Percentiles rank a stretch among this genome's conserved stretches.
Conservation (phyloP, 2,797 vertebrate species). For the Xenentodon cancila region DNA sequence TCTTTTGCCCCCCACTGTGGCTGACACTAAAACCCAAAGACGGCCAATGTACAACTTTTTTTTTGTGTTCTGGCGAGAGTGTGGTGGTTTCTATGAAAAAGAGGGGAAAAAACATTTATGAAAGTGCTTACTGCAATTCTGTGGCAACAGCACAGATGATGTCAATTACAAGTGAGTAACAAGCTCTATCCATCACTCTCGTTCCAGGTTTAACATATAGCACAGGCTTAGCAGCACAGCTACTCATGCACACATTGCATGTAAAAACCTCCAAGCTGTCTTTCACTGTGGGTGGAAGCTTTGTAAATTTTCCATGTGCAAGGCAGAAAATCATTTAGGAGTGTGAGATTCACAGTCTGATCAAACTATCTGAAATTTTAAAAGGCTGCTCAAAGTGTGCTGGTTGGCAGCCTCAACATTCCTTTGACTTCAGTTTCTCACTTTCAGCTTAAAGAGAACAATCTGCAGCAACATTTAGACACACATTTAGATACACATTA, state of each 20-base stretch:
- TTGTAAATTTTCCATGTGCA: slow-evolving; percentile 55
- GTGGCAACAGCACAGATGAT: slow-evolving; percentile 68
- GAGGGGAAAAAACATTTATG: slow-evolving; percentile 15
- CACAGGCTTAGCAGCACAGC: slow-evolving; percentile 41
- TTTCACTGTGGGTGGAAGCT: slow-evolving; percentile 55
- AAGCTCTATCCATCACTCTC: slow-evolving; percentile 77
- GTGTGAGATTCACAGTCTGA: slow-evolving; percentile 52
- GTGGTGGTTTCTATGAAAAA: slow-evolving; percentile 45
- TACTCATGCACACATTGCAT: slow-evolving; percentile 57
- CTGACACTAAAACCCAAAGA: slow-evolving; percentile 49
- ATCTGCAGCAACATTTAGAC: slow-evolving; percentile 45
- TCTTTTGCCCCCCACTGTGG: slow-evolving; percentile 13
- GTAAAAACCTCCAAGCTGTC: slow-evolving; percentile 44
- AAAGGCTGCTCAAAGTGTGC: slow-evolving; percentile 56
- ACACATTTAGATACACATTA: too few species aligned
- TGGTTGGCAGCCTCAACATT: slow-evolving; percentile 65
- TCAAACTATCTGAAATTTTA: slow-evolving; percentile 66
- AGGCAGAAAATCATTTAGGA: slow-evolving; percentile 54
- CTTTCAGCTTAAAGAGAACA: slow-evolving; percentile 48
- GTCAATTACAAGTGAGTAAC: slow-evolving; percentile 74
- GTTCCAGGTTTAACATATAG: slow-evolving; percentile 45
- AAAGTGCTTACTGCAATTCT: slow-evolving; percentile 43
- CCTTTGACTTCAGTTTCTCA: slow-evolving; percentile 60
- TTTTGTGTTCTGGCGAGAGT: slow-evolving; percentile 38
- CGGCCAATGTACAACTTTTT: slow-evolving; percentile 35